Conservation (phyloP, 2,888 invertebrate genomes). For the Danaus chrysippus region DNA sequence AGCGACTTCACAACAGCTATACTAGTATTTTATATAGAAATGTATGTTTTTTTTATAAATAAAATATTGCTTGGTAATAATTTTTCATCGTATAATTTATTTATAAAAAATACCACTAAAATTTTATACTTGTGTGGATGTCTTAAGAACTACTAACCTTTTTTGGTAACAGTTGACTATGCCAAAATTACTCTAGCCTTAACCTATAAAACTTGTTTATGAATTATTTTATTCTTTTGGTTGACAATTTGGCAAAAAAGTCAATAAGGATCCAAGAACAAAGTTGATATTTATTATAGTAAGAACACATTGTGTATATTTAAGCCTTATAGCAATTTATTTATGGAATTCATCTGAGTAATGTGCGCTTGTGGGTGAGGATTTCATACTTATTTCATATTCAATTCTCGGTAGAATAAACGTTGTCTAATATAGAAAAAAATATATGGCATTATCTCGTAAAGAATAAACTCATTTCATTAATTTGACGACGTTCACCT, state of each 20-base stretch:
- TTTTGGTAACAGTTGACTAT: constrained; percentile 18
- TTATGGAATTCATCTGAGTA: no score
- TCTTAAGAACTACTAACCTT: constrained; percentile 16
- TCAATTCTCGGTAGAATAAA: neutral
- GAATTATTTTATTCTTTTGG: constrained; percentile 9
- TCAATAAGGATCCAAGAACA: neutral
- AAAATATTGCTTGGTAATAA: no score
- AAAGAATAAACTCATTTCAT: constrained; percentile 32
- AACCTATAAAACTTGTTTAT: constrained; percentile 16
- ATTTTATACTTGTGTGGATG: constrained; percentile 13
- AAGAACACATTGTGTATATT: no score
- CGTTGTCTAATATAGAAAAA: constrained; percentile 6
- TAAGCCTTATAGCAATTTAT: no score
- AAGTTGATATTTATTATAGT: neutral
- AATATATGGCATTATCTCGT: constrained; percentile 21
- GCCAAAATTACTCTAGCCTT: constrained; percentile 25
- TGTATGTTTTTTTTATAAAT: neutral
- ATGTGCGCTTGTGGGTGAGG: no score
- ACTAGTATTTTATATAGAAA: constrained; percentile 10
- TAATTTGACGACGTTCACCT: constrained; percentile 33
- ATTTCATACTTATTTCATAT: constrained; percentile 2
- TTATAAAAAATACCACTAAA: constrained; percentile 7
- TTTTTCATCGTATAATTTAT: no score
- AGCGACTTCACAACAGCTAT: constrained; percentile 32
- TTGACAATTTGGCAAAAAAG: constrained; percentile 10